Percentiles rank a stretch among this genome's conserved stretches.
Conservation (phyloP, 2,797 vertebrate genomes). For the Enteromius argenteus region DNA sequence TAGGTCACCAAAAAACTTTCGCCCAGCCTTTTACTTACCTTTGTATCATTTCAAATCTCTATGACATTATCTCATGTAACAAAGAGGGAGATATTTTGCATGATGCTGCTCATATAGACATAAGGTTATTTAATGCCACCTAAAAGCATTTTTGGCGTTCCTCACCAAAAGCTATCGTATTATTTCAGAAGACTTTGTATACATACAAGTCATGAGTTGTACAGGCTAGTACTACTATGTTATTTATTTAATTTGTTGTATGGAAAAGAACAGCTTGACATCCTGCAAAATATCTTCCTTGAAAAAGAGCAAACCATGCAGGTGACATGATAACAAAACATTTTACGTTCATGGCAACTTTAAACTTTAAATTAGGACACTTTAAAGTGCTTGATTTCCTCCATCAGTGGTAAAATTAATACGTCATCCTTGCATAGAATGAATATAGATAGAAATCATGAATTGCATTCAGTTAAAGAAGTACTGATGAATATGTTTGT, state of each 20-base stretch:
- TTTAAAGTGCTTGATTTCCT: neutral
- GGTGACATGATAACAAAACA: neutral
- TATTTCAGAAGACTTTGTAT: neutral
- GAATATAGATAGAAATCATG: neutral
- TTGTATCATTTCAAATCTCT: neutral
- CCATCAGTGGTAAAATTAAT: neutral
- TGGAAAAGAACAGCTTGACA: neutral
- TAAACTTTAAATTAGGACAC: neutral
- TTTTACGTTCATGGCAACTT: neutral
- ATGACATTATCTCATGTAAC: neutral
- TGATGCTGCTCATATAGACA: neutral
- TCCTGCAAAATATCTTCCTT: neutral
- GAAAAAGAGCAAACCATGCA: neutral
- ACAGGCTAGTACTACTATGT: neutral
- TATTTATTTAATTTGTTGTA: neutral
- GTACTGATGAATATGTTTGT: neutral
- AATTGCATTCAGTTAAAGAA: neutral
- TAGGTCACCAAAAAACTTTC: neutral
- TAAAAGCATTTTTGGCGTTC: neutral
- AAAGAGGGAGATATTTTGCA: neutral
- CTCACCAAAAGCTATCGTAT: neutral
- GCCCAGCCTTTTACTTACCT: neutral
- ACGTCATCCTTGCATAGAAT: neutral
- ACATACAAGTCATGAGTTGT: neutral
- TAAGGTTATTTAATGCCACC: neutral